Percentiles rank a stretch among this genome's conserved stretches.
Evolutionary conservation across 1,140 invertebrate genomes (phyloP).

Genomic region (Eurosta solidaginis): DNA sequence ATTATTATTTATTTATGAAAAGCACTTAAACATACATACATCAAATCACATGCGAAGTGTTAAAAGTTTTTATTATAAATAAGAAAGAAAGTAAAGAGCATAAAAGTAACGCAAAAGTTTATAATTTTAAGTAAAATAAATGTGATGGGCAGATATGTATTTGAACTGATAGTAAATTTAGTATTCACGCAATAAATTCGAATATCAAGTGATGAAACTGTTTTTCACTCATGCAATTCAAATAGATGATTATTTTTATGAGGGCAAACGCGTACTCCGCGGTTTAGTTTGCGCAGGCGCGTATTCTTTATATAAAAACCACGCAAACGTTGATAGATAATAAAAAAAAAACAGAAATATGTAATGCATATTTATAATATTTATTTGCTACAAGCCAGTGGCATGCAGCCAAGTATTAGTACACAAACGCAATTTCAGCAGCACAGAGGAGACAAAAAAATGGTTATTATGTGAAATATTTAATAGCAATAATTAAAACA

Average conservation of each 20-base stretch:
- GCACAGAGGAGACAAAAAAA: background rate
- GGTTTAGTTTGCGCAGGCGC: background rate
- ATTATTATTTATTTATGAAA: slow-evolving; percentile 11
- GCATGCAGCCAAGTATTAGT: background rate
- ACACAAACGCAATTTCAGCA: background rate
- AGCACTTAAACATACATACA: background rate
- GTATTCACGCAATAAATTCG: slow-evolving; percentile 1
- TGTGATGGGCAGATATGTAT: background rate
- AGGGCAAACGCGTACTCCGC: background rate
- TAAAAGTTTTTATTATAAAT: background rate
- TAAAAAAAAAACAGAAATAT: background rate
- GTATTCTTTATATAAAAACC: background rate
- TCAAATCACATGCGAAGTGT: background rate
- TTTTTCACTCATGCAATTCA: background rate
- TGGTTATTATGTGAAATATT: background rate
- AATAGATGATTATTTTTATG: background rate
- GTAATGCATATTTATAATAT: slow-evolving; percentile 2
- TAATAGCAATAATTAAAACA: slow-evolving; percentile 27
- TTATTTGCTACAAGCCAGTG: slow-evolving; percentile 18
- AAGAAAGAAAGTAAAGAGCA: background rate
- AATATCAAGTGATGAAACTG: background rate
- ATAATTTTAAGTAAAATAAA: background rate
- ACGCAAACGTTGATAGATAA: background rate
- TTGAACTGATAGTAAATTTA: background rate
- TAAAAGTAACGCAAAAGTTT: background rate